phyloP scores from a whole-genome alignment of 1,140 invertebrate genomes.

The Bicyclus anynana region DNA sequence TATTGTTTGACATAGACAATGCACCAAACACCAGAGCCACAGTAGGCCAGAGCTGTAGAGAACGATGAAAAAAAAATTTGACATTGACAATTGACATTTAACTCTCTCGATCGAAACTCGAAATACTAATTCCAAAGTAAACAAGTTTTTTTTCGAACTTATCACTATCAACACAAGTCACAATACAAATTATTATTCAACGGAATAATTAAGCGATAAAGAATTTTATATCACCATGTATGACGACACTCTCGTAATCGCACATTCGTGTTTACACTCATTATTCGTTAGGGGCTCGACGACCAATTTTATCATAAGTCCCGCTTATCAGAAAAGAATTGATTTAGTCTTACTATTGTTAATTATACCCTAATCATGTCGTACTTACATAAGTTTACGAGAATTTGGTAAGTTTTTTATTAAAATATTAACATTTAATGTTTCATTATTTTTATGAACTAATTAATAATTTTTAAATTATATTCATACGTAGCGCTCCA shows the following conservation, averaged over 20 bases:
- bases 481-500: too few relatives aligned
- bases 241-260: constrained; percentile 22
- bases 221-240: constrained; percentile 20
- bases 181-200: not conserved
- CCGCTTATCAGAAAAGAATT: not conserved
- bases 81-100: not conserved
- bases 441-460: too few relatives aligned
- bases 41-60: too few relatives aligned
- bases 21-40: too few relatives aligned
- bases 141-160: not conserved
- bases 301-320: constrained; percentile 1
- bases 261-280: not conserved
- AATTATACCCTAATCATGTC: constrained; percentile 35
- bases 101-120: too few relatives aligned
- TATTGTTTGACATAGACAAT: too few relatives aligned
- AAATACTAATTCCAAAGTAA: not conserved
- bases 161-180: too few relatives aligned
- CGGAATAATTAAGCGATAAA: constrained; percentile 23
- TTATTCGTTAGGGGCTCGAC: not conserved
- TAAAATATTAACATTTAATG: not conserved
- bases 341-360: not conserved
- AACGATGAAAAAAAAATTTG: too few relatives aligned
- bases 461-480: too few relatives aligned
- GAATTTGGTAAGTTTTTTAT: constrained; percentile 29
- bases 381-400: constrained; percentile 39